A percentile compares a stretch with the other conserved stretches of the same genome.
Conservation (phyloP, 2,888 invertebrate genomes). For the Pegoplata infirma region DNA sequence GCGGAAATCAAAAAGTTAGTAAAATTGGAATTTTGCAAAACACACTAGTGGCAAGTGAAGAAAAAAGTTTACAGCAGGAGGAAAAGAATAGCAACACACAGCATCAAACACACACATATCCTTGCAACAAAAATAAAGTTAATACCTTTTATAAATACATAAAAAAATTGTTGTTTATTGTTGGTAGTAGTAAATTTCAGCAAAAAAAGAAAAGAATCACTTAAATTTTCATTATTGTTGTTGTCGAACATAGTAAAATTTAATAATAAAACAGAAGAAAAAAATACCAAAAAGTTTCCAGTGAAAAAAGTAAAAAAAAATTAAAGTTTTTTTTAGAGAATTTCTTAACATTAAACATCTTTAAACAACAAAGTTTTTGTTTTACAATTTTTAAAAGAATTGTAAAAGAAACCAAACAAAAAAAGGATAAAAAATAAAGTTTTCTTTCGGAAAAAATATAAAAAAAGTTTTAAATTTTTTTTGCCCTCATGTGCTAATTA, state of each 20-base stretch:
- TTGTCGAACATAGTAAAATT: not conserved
- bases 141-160: not conserved
- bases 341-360: not conserved
- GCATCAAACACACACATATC: no score
- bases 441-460: no score
- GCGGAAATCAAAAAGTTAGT: constrained; percentile 31
- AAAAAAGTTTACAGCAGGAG: not conserved
- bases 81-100: no score
- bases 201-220: no score
- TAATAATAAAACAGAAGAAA: not conserved
- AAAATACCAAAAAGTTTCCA: not conserved
- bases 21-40: not conserved
- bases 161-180: not conserved
- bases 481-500: constrained; percentile 30
- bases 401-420: not conserved
- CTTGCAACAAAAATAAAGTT: not conserved
- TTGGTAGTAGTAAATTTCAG: not conserved
- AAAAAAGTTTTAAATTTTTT: no score
- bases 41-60: not conserved
- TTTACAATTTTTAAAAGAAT: not conserved
- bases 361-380: not conserved
- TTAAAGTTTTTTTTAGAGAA: not conserved
- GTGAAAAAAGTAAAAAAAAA: not conserved
- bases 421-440: not conserved
- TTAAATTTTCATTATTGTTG: not conserved